These are phyloP conservation scores for Paramormyrops hopkinsi DNA, from an alignment of 2,797 vertebrate genomes.

Conservation along the genomic window DNA sequence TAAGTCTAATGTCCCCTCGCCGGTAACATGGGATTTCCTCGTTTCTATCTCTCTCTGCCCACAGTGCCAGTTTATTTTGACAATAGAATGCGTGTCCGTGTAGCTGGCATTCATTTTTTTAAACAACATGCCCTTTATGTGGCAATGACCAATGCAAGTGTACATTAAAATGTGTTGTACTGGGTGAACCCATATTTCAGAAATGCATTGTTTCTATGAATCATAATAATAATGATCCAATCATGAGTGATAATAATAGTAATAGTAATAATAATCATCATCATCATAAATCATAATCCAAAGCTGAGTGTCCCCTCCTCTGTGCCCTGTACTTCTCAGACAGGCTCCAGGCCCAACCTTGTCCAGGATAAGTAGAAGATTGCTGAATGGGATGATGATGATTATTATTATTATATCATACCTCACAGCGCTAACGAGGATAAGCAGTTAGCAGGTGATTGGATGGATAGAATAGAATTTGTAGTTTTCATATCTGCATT, in stretches of 20 bases:
- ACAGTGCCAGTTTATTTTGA: not conserved
- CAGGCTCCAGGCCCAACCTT: not conserved
- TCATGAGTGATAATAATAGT: not conserved
- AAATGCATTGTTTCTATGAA: not conserved
- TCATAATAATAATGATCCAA: not conserved
- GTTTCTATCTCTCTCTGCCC: slow-evolving; percentile 36
- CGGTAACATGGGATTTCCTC: slow-evolving; percentile 43
- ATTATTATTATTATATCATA: not conserved
- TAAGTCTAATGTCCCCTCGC: not conserved
- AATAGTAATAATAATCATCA: not conserved
- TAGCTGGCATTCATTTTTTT: not conserved
- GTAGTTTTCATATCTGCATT: not conserved
- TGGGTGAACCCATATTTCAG: not conserved
- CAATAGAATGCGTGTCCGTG: not conserved
- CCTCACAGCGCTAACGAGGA: not conserved
- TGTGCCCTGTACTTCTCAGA: not conserved
- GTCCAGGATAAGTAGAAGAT: not conserved
- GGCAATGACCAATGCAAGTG: not conserved
- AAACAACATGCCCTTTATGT: not conserved
- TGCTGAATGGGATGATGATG: not conserved
- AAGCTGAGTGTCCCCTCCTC: not conserved
- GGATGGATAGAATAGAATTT: not conserved
- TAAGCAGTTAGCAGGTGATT: not conserved
- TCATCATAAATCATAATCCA: not conserved
- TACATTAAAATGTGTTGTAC: not conserved